Conservation (phyloP, 2,888 invertebrate species). For the Ferrisia virgata region DNA sequence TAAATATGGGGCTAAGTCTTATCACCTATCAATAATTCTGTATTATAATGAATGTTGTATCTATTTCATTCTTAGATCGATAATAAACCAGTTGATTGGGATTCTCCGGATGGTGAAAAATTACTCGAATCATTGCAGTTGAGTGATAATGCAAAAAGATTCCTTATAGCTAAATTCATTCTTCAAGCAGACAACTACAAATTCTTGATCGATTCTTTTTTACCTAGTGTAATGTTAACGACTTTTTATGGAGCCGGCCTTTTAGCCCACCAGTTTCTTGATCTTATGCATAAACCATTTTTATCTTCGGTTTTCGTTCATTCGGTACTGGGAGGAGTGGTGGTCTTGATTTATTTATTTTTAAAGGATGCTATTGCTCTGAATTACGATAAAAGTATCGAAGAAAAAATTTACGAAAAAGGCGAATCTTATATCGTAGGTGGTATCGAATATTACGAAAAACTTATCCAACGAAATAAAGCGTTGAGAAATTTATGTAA, state of each 20-base stretch:
- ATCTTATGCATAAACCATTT: neutral
- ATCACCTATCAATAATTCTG: too few relatives aligned
- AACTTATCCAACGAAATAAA: constrained; percentile 68
- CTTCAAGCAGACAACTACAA: constrained; percentile 62
- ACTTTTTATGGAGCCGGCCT: constrained; percentile 50
- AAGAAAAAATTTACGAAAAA: constrained; percentile 61
- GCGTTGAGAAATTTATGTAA: constrained; percentile 65
- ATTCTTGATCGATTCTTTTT: constrained; percentile 59
- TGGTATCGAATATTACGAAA: constrained; percentile 73
- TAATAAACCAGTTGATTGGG: constrained; percentile 64
- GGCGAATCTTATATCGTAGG: constrained; percentile 66
- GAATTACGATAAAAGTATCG: constrained; percentile 62
- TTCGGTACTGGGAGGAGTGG: constrained; percentile 59
- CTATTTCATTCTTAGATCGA: constrained; percentile 59
- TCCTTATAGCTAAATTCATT: constrained; percentile 75
- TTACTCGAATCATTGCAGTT: constrained; percentile 67
- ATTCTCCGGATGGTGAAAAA: constrained; percentile 61
- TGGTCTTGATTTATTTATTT: constrained; percentile 62
- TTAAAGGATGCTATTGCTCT: constrained; percentile 65
- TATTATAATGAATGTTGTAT: neutral
- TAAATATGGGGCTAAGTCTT: too few relatives aligned
- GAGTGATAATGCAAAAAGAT: constrained; percentile 75
- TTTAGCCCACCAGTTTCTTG: neutral
- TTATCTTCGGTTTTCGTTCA: constrained; percentile 57
- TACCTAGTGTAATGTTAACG: constrained; percentile 56